phyloP scores from a whole-genome alignment of 2,797 vertebrate genomes.

The Chanos chanos region DNA sequence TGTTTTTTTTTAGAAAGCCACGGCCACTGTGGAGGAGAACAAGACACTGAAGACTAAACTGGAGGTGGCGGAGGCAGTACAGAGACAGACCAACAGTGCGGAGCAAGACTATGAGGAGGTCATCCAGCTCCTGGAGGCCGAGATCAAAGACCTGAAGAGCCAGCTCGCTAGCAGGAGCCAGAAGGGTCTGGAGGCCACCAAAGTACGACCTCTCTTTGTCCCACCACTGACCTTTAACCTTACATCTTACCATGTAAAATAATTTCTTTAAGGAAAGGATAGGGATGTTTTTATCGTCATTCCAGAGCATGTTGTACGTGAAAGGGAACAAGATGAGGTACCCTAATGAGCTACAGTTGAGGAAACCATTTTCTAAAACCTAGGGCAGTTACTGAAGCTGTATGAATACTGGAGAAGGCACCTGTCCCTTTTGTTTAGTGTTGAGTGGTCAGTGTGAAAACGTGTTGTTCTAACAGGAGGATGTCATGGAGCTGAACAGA shows the following conservation, averaged over 20 bases:
- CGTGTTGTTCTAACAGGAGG: constrained; percentile 56
- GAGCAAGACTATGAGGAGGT: constrained; percentile 92
- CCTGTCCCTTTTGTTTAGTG: neutral
- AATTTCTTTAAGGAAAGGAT: too few relatives aligned
- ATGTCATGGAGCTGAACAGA: constrained; percentile 71
- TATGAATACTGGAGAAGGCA: too few relatives aligned
- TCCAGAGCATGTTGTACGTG: too few relatives aligned
- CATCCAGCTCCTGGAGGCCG: constrained; percentile 84
- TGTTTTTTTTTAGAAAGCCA: constrained; percentile 69
- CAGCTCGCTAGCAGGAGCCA: constrained; percentile 72
- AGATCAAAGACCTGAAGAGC: constrained; percentile 86
- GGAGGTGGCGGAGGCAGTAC: constrained; percentile 68
- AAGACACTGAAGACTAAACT: constrained; percentile 74
- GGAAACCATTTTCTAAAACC: neutral
- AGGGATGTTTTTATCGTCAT: too few relatives aligned
- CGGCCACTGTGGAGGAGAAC: constrained; percentile 79
- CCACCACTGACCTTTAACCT: neutral
- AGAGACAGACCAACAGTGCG: constrained; percentile 69
- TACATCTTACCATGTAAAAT: neutral
- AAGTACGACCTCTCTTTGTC: constrained; percentile 34
- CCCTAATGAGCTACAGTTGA: too few relatives aligned
- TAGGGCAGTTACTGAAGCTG: too few relatives aligned
- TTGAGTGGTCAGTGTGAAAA: neutral
- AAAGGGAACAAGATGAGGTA: too few relatives aligned
- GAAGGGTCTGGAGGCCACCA: constrained; percentile 58